Base-by-base conservation (phyloP, 2,888 invertebrate genomes). In the Tachina grossa region DNA sequence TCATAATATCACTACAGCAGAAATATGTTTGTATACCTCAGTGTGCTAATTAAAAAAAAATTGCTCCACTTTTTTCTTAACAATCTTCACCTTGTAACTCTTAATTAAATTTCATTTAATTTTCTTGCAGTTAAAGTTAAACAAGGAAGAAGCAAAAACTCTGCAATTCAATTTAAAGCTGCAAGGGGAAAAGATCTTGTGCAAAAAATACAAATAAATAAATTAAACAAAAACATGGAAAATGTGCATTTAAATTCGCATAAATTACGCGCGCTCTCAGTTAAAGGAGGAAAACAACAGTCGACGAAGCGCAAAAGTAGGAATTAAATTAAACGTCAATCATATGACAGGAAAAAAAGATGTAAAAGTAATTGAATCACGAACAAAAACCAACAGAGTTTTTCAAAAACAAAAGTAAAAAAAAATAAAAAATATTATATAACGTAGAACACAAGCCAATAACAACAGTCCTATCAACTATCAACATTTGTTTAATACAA, bases 311-410 rank as follows among this genome's bases (percentile, higher is more conserved):
- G 81, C 84, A 84, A 86, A 87, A 87, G 83, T 84, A 86, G 71
- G 81, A 87, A 87, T 87, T 85, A 87, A 85, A 87, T 87, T 87
- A 87, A 85, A 87, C 71, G 87, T 85, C 87, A 87, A 86, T 87
- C 87, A 87, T 83, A 84, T 84, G 83, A 85, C 83, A 83, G 79
- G 55, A 41, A 66, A 61, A n/a, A 61, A 77, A 85, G 65, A 83
- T 76, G 79, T 82, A 71, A 75, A 83, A 79, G 83, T 85, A 85
- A 85, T 83, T 83, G 79, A 83, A 85, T 77, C 75, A 57, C 53
- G 55, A 78, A 65, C 31, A 57, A 71, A 43, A 84, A 65, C 16
- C 51, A 69, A 51, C 16, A 43, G 51, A 47, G 41, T 22, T 47
- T 69, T 14, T 39, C 11, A 59, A 39, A 16, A 59, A 66, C 0